Evolutionary conservation across 2,797 vertebrate species (phyloP), one percentile per base, ranked within the genome.

Genomic region (Muraenolepis orangiensis): DNA sequence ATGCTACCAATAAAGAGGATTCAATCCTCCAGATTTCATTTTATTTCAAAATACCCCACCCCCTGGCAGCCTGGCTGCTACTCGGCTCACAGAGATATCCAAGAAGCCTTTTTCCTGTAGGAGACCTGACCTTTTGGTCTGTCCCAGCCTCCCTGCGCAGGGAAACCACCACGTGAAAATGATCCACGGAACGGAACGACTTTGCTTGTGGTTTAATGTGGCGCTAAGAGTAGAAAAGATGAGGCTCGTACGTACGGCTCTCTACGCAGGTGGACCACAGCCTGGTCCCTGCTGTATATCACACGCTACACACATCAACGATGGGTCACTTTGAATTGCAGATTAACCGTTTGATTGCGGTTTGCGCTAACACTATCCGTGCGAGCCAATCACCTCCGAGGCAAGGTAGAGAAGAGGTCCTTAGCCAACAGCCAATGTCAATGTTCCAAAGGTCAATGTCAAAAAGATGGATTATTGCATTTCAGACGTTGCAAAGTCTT

Each of bases 301-400:
- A 67, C 26, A 28, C 66, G 61, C 3, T 38, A 66, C 16, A 72
- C 71, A 76, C 34, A 76, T 78, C 38, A 72, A 1, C 34, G 31
- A 29, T 34, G 69, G 61, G 20, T 72, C 13, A 66, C n/a, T 85
- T 83, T 79, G 69, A 79, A 82, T 77, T 77, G 72, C 67, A 74
- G 46, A 77, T 72, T n/a, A 1, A 51, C 29, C 69, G 67, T 71
- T 40, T n/a, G 42, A 70, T 66, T 73, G 34, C n/a, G 7, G 6
- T 20, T 28, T 66, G 32, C 31, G 38, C 14, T 61, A n/a, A 72
- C 10, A 26, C 8, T 61, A 18, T 61, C 26, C 16, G 14, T 70
- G 26, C 23, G 18, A 70, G 29, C 31, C 26, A 64, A 16, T 23
- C 61, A 20, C n/a, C 7, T 57, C 51, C 23, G 51, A 57, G 51